These are phyloP conservation scores for Portunus trituberculatus DNA, from an alignment of 1,140 invertebrate genomes.

Conservation along the genomic window DNA sequence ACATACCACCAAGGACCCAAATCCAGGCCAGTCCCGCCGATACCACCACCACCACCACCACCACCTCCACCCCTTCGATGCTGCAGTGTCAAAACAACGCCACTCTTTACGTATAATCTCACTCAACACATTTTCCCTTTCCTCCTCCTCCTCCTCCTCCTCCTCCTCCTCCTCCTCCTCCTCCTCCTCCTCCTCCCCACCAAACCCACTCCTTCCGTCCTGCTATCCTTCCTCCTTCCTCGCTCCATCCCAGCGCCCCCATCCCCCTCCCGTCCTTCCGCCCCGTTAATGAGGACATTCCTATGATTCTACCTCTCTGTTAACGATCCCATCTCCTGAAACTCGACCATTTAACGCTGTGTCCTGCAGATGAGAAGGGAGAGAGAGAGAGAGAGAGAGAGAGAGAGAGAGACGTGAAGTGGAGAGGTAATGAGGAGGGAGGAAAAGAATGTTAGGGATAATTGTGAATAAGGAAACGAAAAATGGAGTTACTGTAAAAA, in stretches of 20 bases:
- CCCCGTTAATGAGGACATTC: not conserved
- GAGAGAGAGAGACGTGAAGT: not conserved
- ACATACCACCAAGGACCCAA: no score
- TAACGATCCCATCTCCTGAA: not conserved
- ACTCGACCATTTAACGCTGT: not conserved
- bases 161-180: not conserved
- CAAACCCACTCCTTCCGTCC: not conserved
- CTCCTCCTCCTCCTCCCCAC: not conserved
- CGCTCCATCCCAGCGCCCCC: not conserved
- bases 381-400: not conserved
- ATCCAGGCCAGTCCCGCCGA: not conserved
- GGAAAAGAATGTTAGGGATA: no score
- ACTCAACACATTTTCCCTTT: not conserved
- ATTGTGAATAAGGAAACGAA: no score
- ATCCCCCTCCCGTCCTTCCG: not conserved
- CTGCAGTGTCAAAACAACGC: no score
- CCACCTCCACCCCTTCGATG: not conserved
- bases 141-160: not conserved
- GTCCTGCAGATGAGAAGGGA: constrained; percentile 30
- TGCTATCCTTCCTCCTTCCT: not conserved
- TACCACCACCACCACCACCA: not conserved
- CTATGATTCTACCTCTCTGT: constrained; percentile 5
- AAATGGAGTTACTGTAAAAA: no score
- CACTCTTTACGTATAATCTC: no score
- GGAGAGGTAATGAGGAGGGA: not conserved